Evolutionary conservation across 2,113 vertebrate genomes (phyloP).

Genomic region (Thomomys bottae): DNA sequence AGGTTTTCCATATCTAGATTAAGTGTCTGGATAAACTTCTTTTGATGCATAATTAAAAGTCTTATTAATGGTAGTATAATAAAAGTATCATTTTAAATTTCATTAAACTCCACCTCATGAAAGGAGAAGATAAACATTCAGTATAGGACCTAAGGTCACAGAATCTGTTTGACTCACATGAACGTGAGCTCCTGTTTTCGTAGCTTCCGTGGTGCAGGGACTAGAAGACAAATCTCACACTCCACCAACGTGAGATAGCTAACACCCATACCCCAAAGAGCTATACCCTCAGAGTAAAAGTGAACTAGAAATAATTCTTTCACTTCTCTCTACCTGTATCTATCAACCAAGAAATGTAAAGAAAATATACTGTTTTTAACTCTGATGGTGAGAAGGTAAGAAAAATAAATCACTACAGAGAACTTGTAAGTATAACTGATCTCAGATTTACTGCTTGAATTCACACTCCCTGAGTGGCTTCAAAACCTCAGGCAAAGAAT

Average conservation of each 20-base stretch:
- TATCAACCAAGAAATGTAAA: background rate
- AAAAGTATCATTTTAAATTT: slow-evolving; percentile 1
- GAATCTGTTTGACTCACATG: background rate
- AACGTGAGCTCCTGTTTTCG: background rate
- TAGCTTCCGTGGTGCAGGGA: background rate
- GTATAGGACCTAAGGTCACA: background rate
- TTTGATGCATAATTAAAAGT: slow-evolving; percentile 12
- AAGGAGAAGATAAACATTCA: background rate
- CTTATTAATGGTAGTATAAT: background rate
- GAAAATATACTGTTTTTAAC: background rate
- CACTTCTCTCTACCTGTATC: background rate
- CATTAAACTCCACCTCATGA: background rate
- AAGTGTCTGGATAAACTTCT: background rate
- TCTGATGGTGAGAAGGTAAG: background rate
- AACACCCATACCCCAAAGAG: background rate
- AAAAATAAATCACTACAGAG: slow-evolving; percentile 35
- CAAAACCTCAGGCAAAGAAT: slow-evolving; percentile 44
- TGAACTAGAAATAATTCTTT: slow-evolving; percentile 10
- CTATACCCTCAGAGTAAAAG: background rate
- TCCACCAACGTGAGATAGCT: background rate
- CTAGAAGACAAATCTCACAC: background rate
- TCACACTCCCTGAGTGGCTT: background rate
- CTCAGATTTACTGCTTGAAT: slow-evolving; percentile 37
- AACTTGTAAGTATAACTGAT: background rate
- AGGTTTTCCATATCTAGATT: background rate